phyloP scores from a whole-genome alignment of 2,888 invertebrate species.

The Gandaritis pyraliata region DNA sequence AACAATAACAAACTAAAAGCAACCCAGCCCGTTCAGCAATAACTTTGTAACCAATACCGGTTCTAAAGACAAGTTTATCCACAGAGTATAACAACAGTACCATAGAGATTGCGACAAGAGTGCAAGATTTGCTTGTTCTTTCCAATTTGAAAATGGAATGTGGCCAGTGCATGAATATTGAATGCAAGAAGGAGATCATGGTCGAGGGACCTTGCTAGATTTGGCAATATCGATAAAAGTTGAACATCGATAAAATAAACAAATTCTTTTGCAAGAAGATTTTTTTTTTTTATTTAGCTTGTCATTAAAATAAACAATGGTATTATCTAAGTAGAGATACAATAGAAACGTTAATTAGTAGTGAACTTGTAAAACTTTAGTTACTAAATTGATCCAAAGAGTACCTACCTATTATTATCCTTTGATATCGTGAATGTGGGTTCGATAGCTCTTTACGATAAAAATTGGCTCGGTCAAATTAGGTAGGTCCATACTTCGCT shows the following conservation, averaged over 20 bases:
- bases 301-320: too few relatives aligned
- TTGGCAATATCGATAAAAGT: conserved; percentile 32
- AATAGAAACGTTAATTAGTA: too few relatives aligned
- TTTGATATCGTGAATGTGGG: too few relatives aligned
- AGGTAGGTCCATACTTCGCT: too few relatives aligned
- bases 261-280: neutral
- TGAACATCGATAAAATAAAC: conserved; percentile 12
- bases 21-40: conserved; percentile 41
- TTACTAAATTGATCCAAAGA: too few relatives aligned
- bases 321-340: too few relatives aligned
- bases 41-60: conserved; percentile 45
- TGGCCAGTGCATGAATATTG: conserved; percentile 29
- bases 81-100: conserved; percentile 16
- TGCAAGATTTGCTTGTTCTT: conserved; percentile 21
- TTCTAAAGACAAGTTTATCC: conserved; percentile 26
- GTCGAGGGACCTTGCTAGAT: conserved; percentile 29
- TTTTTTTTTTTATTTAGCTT: too few relatives aligned
- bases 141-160: conserved; percentile 24
- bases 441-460: too few relatives aligned
- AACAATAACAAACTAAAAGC: conserved; percentile 48
- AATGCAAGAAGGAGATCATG: conserved; percentile 37
- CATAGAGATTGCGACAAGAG: conserved; percentile 15
- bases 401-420: too few relatives aligned
- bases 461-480: too few relatives aligned
- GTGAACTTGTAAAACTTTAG: too few relatives aligned